phyloP scores from a whole-genome alignment of 2,797 vertebrate genomes.

The Peromyscus eremicus region DNA sequence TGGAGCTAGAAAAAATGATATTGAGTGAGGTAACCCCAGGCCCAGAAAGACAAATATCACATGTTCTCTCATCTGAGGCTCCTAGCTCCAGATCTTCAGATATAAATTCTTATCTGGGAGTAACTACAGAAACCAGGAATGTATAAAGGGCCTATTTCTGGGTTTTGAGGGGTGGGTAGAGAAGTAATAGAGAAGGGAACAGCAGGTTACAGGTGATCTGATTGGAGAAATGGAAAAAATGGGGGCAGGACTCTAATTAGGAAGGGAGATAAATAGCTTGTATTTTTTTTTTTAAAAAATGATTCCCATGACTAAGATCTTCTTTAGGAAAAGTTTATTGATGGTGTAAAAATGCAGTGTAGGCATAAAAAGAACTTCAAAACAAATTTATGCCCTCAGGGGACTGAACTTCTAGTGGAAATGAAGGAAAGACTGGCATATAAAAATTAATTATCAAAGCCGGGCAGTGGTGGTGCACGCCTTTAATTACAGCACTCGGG shows the following conservation, averaged over 20 bases:
- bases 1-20: not conserved
- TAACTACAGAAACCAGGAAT: not conserved
- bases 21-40: not conserved
- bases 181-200: not conserved
- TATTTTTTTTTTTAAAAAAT: not conserved
- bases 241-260: not conserved
- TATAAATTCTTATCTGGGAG: not conserved
- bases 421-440: not conserved
- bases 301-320: not conserved
- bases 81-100: not conserved
- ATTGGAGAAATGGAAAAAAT: not conserved
- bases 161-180: not conserved
- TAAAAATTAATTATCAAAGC: not conserved
- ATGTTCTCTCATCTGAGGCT: not conserved
- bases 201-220: not conserved
- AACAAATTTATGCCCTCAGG: not conserved
- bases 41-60: not conserved
- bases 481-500: no score
- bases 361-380: not conserved
- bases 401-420: not conserved
- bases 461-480: no score
- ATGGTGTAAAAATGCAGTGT: not conserved
- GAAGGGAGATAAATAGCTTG: not conserved
- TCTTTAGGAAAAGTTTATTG: not conserved
- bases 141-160: not conserved